Percentiles rank a stretch among this genome's conserved stretches.
phyloP scores from a whole-genome alignment of 1,140 invertebrate genomes.

The Bradynema listronoti region DNA sequence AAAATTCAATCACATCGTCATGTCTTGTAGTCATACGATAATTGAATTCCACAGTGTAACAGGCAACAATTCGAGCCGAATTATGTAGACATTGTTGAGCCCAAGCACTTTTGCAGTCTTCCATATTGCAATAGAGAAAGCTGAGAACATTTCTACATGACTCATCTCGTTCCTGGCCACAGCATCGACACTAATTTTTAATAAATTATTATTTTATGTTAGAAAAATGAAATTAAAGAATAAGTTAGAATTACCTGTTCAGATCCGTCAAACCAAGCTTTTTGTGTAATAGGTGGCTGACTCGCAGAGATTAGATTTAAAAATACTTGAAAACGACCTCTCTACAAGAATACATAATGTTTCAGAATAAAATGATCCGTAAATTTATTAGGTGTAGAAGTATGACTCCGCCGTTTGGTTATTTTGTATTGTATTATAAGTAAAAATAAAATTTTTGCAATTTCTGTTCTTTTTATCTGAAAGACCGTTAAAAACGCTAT shows the following conservation, averaged over 20 bases:
- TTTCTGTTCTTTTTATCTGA: no score
- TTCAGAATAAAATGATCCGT: no score
- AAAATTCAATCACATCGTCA: slow-evolving; percentile 43
- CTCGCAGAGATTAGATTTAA: slow-evolving; percentile 53
- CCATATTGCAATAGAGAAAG: slow-evolving; percentile 55
- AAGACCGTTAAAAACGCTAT: no score
- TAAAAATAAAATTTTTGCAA: no score
- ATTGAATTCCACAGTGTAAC: slow-evolving; percentile 57
- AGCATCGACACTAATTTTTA: slow-evolving; percentile 46
- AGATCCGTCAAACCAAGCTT: slow-evolving; percentile 53
- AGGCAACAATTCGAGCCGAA: slow-evolving; percentile 52
- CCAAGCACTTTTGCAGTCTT: slow-evolving; percentile 56
- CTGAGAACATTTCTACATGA: slow-evolving; percentile 40
- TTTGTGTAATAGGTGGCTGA: slow-evolving; percentile 47
- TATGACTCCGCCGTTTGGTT: not conserved
- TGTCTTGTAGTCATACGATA: slow-evolving; percentile 54
- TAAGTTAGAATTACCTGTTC: slow-evolving; percentile 36
- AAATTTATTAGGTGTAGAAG: no score
- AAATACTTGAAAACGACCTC: slow-evolving; percentile 57
- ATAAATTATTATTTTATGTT: slow-evolving; percentile 6
- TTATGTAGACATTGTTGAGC: slow-evolving; percentile 57
- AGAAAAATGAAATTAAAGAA: slow-evolving; percentile 2
- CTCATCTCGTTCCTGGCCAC: slow-evolving; percentile 40
- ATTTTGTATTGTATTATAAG: no score
- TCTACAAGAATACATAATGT: no score